phyloP scores from a whole-genome alignment of 1,140 invertebrate species.

The Drosophila miranda region DNA sequence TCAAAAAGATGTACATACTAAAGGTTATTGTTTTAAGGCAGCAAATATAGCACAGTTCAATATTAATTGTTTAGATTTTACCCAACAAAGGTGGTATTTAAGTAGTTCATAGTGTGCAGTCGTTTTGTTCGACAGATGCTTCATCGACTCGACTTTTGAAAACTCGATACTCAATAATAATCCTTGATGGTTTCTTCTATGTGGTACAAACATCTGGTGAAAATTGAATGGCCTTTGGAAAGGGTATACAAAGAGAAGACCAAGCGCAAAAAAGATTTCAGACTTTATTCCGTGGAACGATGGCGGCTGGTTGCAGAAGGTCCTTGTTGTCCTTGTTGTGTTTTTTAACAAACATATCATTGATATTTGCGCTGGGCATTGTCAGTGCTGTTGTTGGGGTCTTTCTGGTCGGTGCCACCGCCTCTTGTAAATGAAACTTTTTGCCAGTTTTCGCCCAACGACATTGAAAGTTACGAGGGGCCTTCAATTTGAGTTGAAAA shows the following conservation, averaged over 20 bases:
- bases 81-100: too few species aligned
- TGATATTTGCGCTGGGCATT: constrained; percentile 72
- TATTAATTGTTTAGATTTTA: too few species aligned
- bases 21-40: too few species aligned
- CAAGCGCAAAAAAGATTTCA: constrained; percentile 29
- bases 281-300: constrained; percentile 18
- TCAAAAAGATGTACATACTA: too few species aligned
- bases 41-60: too few species aligned
- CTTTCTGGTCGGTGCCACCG: constrained; percentile 10
- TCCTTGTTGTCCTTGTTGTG: constrained; percentile 59
- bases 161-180: too few species aligned
- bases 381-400: constrained; percentile 41
- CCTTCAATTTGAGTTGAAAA: constrained; percentile 51
- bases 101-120: too few species aligned
- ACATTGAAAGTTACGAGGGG: constrained; percentile 68
- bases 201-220: too few species aligned
- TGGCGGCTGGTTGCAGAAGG: constrained; percentile 37
- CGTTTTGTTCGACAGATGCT: too few species aligned
- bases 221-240: too few species aligned
- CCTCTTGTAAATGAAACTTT: constrained; percentile 73
- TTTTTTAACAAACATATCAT: constrained; percentile 80
- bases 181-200: too few species aligned
- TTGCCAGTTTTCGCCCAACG: constrained; percentile 43
- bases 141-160: too few species aligned
- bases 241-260: neutral